Conservation (phyloP, 2,888 invertebrate genomes). For the Onthophagus sagittarius region DNA sequence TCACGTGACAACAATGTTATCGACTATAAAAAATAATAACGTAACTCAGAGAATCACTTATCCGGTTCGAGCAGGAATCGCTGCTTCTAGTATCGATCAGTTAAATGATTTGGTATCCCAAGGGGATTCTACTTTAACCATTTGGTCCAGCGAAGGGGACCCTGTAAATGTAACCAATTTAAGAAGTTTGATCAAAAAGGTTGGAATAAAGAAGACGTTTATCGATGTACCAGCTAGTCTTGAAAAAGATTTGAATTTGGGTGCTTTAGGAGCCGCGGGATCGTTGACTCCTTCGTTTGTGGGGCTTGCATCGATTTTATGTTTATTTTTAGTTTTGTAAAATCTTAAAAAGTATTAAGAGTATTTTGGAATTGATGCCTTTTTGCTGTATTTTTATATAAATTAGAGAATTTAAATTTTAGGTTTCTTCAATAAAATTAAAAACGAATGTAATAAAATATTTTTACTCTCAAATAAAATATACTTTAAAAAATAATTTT, state of each 20-base stretch:
- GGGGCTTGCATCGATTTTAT: too few species aligned
- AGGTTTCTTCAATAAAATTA: too few species aligned
- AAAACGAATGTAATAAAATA: too few species aligned
- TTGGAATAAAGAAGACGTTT: conserved; percentile 67
- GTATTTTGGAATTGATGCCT: too few species aligned
- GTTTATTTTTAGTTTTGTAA: too few species aligned
- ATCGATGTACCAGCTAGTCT: conserved; percentile 72
- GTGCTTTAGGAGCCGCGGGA: neutral
- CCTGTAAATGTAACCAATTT: conserved; percentile 63
- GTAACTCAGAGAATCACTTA: conserved; percentile 73
- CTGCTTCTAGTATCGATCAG: conserved; percentile 61
- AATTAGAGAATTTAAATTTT: too few species aligned
- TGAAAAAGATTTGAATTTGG: conserved; percentile 48
- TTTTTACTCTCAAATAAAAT: too few species aligned
- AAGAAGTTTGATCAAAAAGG: conserved; percentile 60
- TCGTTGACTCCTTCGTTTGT: neutral
- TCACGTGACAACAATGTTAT: conserved; percentile 67
- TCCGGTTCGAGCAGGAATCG: conserved; percentile 69
- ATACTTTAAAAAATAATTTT: too few species aligned
- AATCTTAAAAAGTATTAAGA: too few species aligned
- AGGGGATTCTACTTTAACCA: conserved; percentile 65
- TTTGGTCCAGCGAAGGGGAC: conserved; percentile 73
- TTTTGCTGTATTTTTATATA: too few species aligned
- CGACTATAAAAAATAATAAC: conserved; percentile 53
- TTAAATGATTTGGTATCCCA: conserved; percentile 59